A percentile compares a stretch with the other conserved stretches of the same genome.
Evolutionary conservation across 2,113 vertebrate genomes (phyloP).

Genomic region (Phalacrocorax pelagicus): DNA sequence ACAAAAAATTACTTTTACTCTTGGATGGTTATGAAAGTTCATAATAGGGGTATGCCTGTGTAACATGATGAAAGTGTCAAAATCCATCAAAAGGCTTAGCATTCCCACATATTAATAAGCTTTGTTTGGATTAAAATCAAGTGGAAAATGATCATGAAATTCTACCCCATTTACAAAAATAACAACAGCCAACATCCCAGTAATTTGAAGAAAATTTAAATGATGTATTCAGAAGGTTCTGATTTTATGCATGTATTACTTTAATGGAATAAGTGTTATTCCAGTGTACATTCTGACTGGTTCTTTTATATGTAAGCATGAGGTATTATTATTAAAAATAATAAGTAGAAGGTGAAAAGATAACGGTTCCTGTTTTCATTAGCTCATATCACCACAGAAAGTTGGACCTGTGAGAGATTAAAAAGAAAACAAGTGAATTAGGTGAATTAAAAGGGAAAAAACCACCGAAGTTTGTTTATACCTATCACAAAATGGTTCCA

Average conservation of each 20-base stretch:
- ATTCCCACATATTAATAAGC: background rate
- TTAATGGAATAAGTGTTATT: background rate
- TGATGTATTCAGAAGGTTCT: background rate
- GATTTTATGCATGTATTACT: background rate
- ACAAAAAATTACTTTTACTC: background rate
- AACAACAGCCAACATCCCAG: background rate
- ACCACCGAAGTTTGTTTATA: background rate
- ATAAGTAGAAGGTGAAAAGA: background rate
- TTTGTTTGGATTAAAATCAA: background rate
- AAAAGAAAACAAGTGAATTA: background rate
- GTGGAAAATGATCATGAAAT: background rate
- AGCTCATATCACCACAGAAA: background rate
- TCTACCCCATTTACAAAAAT: background rate
- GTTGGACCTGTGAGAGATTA: background rate
- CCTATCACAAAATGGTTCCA: background rate
- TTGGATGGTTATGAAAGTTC: background rate
- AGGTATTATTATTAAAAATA: background rate
- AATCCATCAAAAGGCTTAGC: background rate
- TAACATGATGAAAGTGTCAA: background rate
- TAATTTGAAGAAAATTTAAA: background rate
- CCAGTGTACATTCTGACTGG: background rate
- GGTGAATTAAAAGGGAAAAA: background rate
- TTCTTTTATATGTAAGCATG: background rate
- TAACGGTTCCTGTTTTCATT: background rate
- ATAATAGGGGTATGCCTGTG: background rate